phyloP scores from a whole-genome alignment of 2,797 vertebrate genomes.

The Fistularia tabacaria region DNA sequence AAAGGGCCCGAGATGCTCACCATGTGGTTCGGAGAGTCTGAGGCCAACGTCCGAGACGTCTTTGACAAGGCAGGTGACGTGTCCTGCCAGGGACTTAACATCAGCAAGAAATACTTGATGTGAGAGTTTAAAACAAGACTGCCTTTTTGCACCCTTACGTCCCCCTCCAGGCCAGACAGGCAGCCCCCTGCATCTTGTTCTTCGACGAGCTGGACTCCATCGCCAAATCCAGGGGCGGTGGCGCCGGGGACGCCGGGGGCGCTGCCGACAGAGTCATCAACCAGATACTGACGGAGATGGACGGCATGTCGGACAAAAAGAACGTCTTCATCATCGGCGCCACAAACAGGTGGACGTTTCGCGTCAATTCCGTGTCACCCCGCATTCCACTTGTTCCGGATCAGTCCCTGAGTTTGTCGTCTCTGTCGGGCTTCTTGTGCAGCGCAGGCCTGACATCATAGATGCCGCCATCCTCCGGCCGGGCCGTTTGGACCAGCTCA shows the following conservation, averaged over 20 bases:
- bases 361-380: not conserved
- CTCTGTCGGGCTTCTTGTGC: too few species aligned
- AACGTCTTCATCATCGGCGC: constrained; percentile 98
- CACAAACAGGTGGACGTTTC: constrained; percentile 76
- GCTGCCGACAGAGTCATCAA: constrained; percentile 94
- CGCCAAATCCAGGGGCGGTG: constrained; percentile 94
- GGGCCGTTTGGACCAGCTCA: constrained; percentile 93
- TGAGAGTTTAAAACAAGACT: not conserved
- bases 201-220: constrained; percentile 98
- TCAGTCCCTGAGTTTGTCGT: too few species aligned
- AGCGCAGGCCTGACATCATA: constrained; percentile 88
- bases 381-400: not conserved
- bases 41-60: constrained; percentile 96
- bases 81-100: too few species aligned
- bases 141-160: not conserved
- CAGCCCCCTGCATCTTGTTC: constrained; percentile 94
- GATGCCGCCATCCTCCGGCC: constrained; percentile 96
- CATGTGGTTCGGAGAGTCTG: constrained; percentile 99
- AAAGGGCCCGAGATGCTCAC: constrained; percentile 97
- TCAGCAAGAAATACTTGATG: not conserved
- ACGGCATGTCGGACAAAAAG: constrained; percentile 95
- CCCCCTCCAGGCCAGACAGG: constrained; percentile 85
- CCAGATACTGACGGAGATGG: constrained; percentile 95
- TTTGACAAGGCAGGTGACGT: constrained; percentile 87
- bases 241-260: constrained; percentile 91